Conservation (phyloP, 2,797 vertebrate species). For the Artibeus lituratus region DNA sequence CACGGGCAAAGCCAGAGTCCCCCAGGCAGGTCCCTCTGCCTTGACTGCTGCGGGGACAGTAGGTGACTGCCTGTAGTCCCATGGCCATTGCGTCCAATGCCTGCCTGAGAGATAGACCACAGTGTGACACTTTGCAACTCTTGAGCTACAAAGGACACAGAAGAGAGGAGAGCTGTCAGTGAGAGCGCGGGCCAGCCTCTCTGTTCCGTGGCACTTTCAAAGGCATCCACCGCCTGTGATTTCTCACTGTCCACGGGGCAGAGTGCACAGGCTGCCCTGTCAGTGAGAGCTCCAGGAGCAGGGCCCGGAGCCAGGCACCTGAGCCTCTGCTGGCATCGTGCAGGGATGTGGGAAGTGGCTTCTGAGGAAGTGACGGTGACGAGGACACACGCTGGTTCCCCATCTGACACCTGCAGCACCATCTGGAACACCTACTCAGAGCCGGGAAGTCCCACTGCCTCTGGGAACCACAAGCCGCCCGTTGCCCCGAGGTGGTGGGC, state of each 20-base stretch:
- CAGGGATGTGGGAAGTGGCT: not conserved
- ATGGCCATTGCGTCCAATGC: not conserved
- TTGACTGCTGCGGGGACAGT: not conserved
- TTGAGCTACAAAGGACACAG: not conserved
- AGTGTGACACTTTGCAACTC: not conserved
- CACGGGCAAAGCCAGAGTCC: not conserved
- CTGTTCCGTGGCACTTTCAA: not conserved
- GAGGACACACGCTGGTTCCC: slow-evolving; percentile 50
- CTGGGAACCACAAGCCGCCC: not conserved
- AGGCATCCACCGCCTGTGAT: not conserved
- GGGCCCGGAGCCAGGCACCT: slow-evolving; percentile 64
- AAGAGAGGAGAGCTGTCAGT: not conserved
- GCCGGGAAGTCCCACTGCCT: not conserved
- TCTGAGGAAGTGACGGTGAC: slow-evolving; percentile 49
- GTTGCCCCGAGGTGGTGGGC: not conserved
- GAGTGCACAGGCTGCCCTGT: not conserved
- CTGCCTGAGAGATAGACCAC: not conserved
- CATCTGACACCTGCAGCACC: slow-evolving; percentile 69
- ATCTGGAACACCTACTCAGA: slow-evolving; percentile 52
- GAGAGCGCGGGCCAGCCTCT: not conserved
- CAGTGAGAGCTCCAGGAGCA: not conserved
- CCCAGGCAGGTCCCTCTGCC: not conserved
- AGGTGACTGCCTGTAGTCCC: not conserved
- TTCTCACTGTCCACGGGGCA: not conserved
- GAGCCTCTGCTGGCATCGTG: slow-evolving; percentile 13